Evolutionary conservation across 2,797 vertebrate species (phyloP).

Genomic region (Epinephelus malabaricus): DNA sequence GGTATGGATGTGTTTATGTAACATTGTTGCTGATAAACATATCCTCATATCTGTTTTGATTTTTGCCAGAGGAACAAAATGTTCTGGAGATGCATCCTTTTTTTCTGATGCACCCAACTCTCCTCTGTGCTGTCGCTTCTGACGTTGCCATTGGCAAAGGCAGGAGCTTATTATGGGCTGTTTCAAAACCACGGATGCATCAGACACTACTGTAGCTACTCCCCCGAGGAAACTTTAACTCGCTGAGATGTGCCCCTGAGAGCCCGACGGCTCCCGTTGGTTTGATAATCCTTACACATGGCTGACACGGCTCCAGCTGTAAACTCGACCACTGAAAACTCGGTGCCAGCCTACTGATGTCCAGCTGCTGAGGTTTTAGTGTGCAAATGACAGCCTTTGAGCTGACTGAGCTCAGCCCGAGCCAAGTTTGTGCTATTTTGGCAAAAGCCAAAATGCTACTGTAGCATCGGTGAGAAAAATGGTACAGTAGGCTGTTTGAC

Average conservation of each 20-base stretch:
- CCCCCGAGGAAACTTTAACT: slow-evolving; percentile 73
- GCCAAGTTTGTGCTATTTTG: slow-evolving; percentile 44
- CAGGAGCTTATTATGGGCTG: slow-evolving; percentile 76
- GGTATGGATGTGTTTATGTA: slow-evolving; percentile 50
- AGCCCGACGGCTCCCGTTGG: slow-evolving; percentile 53
- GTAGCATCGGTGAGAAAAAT: neutral
- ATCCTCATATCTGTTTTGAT: slow-evolving; percentile 57
- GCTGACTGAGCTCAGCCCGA: slow-evolving; percentile 18
- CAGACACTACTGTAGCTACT: slow-evolving; percentile 57
- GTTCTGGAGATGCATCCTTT: slow-evolving; percentile 72
- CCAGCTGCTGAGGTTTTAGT: slow-evolving; percentile 60
- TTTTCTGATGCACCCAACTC: slow-evolving; percentile 61
- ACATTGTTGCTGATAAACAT: slow-evolving; percentile 64
- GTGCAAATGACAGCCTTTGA: slow-evolving; percentile 57
- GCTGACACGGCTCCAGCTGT: slow-evolving; percentile 64
- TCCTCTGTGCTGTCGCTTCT: slow-evolving; percentile 61
- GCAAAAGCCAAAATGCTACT: slow-evolving; percentile 28
- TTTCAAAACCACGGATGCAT: slow-evolving; percentile 68
- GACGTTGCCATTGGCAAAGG: slow-evolving; percentile 70
- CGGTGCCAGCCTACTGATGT: slow-evolving; percentile 49
- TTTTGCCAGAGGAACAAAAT: slow-evolving; percentile 78
- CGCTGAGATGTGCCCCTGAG: slow-evolving; percentile 65
- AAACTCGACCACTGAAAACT: slow-evolving; percentile 36
- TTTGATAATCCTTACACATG: slow-evolving; percentile 65
- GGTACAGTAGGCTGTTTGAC: neutral